Conservation (phyloP, 92 coral and sea anemone species). For the Virgularia gustaviana region DNA sequence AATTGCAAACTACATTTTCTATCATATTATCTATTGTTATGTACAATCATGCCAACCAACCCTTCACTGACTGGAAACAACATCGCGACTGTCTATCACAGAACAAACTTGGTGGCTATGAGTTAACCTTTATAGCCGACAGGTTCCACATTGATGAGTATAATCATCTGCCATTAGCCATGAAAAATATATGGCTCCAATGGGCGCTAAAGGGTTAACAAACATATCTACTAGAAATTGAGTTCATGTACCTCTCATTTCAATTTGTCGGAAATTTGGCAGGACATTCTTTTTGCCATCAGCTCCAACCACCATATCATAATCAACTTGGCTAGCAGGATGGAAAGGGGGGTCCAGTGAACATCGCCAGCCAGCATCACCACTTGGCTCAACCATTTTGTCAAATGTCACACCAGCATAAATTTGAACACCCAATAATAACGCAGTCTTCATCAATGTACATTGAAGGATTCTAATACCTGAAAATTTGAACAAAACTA, state of each 20-base stretch:
- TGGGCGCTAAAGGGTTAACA: too few relatives aligned
- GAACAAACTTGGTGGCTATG: too few relatives aligned
- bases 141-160: too few relatives aligned
- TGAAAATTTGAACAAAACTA: slow-evolving; percentile 21
- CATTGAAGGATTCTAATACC: slow-evolving; percentile 86
- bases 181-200: too few relatives aligned
- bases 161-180: too few relatives aligned
- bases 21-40: too few relatives aligned
- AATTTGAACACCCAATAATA: slow-evolving; percentile 84
- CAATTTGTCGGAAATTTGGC: slow-evolving; percentile 90
- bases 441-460: slow-evolving; percentile 78
- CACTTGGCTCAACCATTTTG: slow-evolving; percentile 75
- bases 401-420: slow-evolving; percentile 91
- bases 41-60: too few relatives aligned
- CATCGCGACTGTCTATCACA: too few relatives aligned
- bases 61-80: too few relatives aligned
- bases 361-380: slow-evolving; percentile 87
- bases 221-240: neutral
- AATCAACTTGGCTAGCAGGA: slow-evolving; percentile 65
- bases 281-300: slow-evolving; percentile 94
- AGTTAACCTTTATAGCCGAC: too few relatives aligned
- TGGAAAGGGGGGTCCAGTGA: slow-evolving; percentile 75
- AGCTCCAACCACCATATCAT: slow-evolving; percentile 88
- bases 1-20: too few relatives aligned
- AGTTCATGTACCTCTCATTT: slow-evolving; percentile 77